phyloP scores from a whole-genome alignment of 2,113 vertebrate species.

The Diphyllodes magnificus region DNA sequence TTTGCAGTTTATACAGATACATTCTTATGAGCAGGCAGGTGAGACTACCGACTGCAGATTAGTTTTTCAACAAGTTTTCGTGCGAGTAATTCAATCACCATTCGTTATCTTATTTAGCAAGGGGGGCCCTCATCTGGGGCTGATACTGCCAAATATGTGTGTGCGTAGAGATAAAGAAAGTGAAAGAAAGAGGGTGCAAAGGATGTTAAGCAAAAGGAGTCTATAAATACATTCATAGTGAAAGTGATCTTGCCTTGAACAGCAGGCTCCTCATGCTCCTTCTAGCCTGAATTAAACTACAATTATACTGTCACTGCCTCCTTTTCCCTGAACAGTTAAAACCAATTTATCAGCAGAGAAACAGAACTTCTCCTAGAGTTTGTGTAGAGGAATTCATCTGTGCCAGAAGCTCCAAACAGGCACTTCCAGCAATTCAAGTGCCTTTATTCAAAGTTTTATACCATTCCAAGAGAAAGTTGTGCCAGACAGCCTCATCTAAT shows the following conservation, averaged over 20 bases:
- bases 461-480: neutral
- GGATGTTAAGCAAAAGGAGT: neutral
- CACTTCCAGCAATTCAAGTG: neutral
- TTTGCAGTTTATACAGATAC: rapidly evolving
- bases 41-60: neutral
- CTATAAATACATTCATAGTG: neutral
- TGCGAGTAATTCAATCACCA: neutral
- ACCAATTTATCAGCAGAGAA: neutral
- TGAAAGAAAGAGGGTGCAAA: neutral
- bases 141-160: neutral
- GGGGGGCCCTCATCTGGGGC: neutral
- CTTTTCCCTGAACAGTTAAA: neutral
- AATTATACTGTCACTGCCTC: neutral
- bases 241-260: neutral
- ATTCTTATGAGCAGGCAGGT: neutral
- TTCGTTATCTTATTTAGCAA: neutral
- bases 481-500: neutral
- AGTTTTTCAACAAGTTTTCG: neutral
- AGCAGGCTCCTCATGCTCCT: neutral
- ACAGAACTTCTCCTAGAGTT: neutral
- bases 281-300: neutral
- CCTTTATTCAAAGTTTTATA: neutral
- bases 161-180: neutral
- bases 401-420: neutral
- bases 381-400: neutral